Evolutionary conservation across 1,140 invertebrate species (phyloP).

Genomic region (Lordiphosa mommai): DNA sequence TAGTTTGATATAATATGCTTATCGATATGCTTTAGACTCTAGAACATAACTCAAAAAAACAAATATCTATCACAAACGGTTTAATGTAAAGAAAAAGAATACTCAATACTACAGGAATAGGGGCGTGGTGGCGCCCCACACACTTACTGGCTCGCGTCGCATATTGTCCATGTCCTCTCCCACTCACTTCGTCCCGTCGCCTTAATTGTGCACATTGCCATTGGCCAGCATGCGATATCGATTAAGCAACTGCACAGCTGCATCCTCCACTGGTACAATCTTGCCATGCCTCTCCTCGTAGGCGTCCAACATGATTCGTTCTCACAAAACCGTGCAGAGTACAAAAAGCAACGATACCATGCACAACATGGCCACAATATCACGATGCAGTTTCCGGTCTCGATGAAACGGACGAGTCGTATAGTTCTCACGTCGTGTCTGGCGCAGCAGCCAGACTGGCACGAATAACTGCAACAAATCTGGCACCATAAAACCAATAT

Average conservation of each 20-base stretch:
- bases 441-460: constrained; percentile 81
- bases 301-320: constrained; percentile 61
- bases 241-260: constrained; percentile 53
- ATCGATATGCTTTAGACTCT: constrained; percentile 44
- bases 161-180: constrained; percentile 49
- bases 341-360: constrained; percentile 70
- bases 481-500: constrained; percentile 88
- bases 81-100: constrained; percentile 38
- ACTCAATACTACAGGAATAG: constrained; percentile 49
- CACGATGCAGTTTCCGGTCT: constrained; percentile 70
- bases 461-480: constrained; percentile 86
- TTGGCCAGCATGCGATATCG: constrained; percentile 65
- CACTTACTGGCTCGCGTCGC: constrained; percentile 55
- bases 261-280: constrained; percentile 55
- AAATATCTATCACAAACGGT: constrained; percentile 63
- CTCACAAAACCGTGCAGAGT: constrained; percentile 79
- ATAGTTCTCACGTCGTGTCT: constrained; percentile 61
- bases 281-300: constrained; percentile 61
- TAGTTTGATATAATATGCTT: constrained; percentile 31
- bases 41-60: constrained; percentile 9
- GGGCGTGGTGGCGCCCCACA: constrained; percentile 22
- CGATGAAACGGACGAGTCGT: constrained; percentile 67
- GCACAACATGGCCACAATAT: constrained; percentile 77
- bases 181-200: background rate
- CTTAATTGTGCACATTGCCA: constrained; percentile 56